phyloP scores from a whole-genome alignment of 2,113 vertebrate species.

The Morphnarchus princeps region DNA sequence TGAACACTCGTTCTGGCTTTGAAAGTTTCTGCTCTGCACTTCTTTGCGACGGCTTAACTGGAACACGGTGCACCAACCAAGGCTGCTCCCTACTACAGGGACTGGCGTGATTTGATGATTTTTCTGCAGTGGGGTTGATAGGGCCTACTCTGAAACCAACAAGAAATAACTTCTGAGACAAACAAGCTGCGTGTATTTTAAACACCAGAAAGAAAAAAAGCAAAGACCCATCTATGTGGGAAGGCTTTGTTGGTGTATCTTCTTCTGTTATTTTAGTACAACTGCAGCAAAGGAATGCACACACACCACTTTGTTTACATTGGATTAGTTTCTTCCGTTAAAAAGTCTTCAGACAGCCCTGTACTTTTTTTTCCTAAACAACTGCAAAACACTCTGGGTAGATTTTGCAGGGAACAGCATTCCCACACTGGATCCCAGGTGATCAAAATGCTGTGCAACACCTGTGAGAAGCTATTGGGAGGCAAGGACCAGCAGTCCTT shows the following conservation, averaged over 20 bases:
- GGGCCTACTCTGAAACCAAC: background rate
- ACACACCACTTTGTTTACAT: conserved; percentile 8
- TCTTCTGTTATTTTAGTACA: conserved; percentile 1
- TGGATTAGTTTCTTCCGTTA: background rate
- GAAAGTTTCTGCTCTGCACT: background rate
- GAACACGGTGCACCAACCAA: background rate
- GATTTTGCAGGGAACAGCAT: background rate
- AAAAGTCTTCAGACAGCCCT: background rate
- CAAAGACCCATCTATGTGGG: background rate
- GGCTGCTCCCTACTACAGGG: background rate
- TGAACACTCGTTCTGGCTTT: background rate
- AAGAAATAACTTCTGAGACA: background rate
- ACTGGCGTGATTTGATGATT: background rate
- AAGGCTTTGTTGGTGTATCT: background rate
- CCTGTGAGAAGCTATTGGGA: background rate
- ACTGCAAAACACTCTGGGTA: background rate
- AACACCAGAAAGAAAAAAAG: background rate
- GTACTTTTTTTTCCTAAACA: background rate
- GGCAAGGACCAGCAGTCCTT: background rate
- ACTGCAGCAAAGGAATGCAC: conserved; percentile 3
- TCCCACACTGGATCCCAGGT: background rate
- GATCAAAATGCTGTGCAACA: background rate
- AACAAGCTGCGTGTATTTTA: background rate
- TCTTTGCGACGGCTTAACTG: background rate
- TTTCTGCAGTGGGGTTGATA: background rate